phyloP scores from a whole-genome alignment of 2,113 vertebrate genomes.

The Chaetodon trifascialis region DNA sequence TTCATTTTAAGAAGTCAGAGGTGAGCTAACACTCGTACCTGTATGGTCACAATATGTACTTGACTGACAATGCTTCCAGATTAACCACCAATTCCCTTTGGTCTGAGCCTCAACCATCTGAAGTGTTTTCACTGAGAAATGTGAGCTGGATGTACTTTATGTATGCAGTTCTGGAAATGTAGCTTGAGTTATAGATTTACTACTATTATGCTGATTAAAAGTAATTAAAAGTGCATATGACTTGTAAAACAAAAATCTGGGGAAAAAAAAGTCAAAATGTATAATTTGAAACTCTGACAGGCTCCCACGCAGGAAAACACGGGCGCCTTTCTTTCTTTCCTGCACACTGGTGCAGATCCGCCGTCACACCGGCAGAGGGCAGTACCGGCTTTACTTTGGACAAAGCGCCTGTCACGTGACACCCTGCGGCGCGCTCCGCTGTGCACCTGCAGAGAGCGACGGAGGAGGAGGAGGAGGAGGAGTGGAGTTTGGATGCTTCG shows the following conservation, averaged over 20 bases:
- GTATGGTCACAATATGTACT: not conserved
- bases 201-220: not conserved
- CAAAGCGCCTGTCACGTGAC: constrained; percentile 73
- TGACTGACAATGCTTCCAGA: not conserved
- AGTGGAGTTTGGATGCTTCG: constrained; percentile 76
- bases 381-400: fast-evolving
- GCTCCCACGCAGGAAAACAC: not conserved
- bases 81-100: not conserved
- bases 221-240: not conserved
- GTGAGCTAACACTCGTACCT: not conserved
- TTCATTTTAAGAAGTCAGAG: not conserved
- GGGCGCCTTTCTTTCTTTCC: not conserved
- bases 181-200: not conserved
- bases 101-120: not conserved
- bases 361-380: constrained; percentile 51
- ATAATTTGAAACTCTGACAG: too few species aligned
- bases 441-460: constrained; percentile 83
- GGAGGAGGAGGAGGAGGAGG: constrained; percentile 34
- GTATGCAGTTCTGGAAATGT: not conserved
- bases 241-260: too few species aligned
- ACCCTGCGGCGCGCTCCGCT: constrained; percentile 66
- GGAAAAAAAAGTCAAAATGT: too few species aligned
- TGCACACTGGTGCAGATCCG: fast-evolving
- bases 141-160: too few species aligned
- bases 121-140: too few species aligned